Conservation (phyloP, 2,888 invertebrate species). For the Spatulosminthurus flaviceps region DNA sequence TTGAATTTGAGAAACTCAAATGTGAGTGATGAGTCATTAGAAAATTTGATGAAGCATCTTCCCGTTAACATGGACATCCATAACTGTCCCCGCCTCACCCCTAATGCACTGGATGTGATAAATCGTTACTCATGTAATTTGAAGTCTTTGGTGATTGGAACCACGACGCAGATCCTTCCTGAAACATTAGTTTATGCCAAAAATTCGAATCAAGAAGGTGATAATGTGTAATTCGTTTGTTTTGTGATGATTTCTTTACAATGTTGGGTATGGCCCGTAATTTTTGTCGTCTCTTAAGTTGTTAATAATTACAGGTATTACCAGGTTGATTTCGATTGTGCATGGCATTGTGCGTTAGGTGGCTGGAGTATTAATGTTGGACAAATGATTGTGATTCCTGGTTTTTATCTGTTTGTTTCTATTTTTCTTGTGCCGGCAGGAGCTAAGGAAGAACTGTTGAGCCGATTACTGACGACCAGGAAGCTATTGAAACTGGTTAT, state of each 20-base stretch:
- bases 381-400: neutral
- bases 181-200: conserved; percentile 43
- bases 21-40: conserved; percentile 77
- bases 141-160: conserved; percentile 76
- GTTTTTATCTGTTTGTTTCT: too few species aligned
- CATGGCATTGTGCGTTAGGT: too few species aligned
- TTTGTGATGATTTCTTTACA: neutral
- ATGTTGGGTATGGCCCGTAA: too few species aligned
- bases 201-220: conserved; percentile 35
- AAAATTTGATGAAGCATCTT: conserved; percentile 77
- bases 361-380: too few species aligned
- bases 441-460: conserved; percentile 37
- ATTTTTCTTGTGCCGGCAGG: conserved; percentile 21
- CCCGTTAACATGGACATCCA: conserved; percentile 79
- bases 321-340: too few species aligned
- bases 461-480: conserved; percentile 45
- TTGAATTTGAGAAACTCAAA: conserved; percentile 77
- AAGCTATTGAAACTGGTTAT: conserved; percentile 70
- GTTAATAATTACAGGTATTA: too few species aligned
- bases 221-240: neutral
- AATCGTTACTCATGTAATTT: conserved; percentile 77
- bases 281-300: too few species aligned
- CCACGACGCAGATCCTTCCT: conserved; percentile 73
- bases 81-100: conserved; percentile 76
- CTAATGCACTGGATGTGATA: conserved; percentile 74